These are phyloP conservation scores for Cervus canadensis DNA, from an alignment of 2,113 vertebrate genomes.

Conservation along the genomic window DNA sequence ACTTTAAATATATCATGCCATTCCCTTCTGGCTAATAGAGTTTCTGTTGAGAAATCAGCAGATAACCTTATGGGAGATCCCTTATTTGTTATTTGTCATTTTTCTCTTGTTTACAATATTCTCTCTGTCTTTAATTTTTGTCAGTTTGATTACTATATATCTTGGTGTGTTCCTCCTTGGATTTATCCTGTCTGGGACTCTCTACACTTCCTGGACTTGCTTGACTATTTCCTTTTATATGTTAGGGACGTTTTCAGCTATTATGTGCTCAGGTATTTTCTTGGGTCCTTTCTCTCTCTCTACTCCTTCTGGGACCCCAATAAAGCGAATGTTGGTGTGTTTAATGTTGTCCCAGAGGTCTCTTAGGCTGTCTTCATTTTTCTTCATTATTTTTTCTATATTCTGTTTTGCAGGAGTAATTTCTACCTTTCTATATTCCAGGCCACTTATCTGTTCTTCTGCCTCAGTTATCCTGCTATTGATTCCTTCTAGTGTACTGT, in stretches of 20 bases:
- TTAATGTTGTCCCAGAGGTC: background rate
- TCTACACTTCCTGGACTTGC: background rate
- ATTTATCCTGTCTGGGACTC: background rate
- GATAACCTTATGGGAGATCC: background rate
- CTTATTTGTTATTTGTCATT: background rate
- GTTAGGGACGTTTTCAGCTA: background rate
- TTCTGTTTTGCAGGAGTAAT: background rate
- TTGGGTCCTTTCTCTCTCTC: background rate
- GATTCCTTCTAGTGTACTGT: background rate
- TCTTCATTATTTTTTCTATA: background rate
- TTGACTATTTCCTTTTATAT: no score
- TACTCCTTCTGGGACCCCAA: background rate
- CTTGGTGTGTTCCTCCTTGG: background rate
- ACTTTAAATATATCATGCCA: background rate
- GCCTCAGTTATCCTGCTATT: background rate
- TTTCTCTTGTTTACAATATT: background rate
- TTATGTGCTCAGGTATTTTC: background rate
- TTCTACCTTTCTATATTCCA: background rate
- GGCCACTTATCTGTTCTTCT: background rate
- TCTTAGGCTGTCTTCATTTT: background rate
- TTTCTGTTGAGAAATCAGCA: background rate
- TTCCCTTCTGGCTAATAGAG: background rate
- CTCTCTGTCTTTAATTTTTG: background rate
- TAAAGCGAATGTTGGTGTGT: background rate
- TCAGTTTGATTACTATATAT: background rate